Evolutionary conservation across 2,797 vertebrate genomes (phyloP), one percentile per base, ranked within the genome.

Genomic region (Harpagifer antarcticus): DNA sequence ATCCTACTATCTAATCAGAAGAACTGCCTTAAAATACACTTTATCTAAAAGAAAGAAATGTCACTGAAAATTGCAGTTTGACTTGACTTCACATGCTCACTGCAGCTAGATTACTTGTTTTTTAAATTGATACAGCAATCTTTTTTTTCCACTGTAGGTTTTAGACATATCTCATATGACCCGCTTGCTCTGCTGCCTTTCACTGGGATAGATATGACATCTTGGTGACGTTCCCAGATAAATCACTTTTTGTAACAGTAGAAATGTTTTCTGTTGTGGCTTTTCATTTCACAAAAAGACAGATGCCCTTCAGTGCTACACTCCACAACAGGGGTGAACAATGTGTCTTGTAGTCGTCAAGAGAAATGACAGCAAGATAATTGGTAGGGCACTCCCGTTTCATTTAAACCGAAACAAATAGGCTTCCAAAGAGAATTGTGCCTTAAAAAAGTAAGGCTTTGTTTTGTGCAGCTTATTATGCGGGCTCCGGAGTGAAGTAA

Each of bases 121-220:
- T 55, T 47, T 19, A 67, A 84, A 90, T 87, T 86, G 89, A 91
- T 91, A 93, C 73, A 63, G 80, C 82, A 85, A 81, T 91, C 68
- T 84, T 81, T 79, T 79, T 85, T 69, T 58, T 52, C 45, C 73
- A 58, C 15, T 74, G 69, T 80, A 81, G 82, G 76, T 79, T 92
- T 88, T 82, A 88, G 91, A 90, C 90, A 87, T 85, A 92, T 93
- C 88, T 91, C 88, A 90, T 92, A 90, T 92, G 89, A 92, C 89
- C 90, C 63, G 84, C 86, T 84, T 91, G 92, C 88, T 91, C 91
- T 58, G 86, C 87, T 92, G 89, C 88, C 87, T 91, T 90, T 91
- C 84, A 89, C 86, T 76, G 83, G 82, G 84, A 91, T 83, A 90
- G 91, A 92, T 91, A 81, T 92, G 89, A 91, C 92, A 92, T 89